A percentile compares a stretch with the other conserved stretches of the same genome.
phyloP scores from a whole-genome alignment of 2,888 invertebrate genomes.

The Allolobophora icterica region DNA sequence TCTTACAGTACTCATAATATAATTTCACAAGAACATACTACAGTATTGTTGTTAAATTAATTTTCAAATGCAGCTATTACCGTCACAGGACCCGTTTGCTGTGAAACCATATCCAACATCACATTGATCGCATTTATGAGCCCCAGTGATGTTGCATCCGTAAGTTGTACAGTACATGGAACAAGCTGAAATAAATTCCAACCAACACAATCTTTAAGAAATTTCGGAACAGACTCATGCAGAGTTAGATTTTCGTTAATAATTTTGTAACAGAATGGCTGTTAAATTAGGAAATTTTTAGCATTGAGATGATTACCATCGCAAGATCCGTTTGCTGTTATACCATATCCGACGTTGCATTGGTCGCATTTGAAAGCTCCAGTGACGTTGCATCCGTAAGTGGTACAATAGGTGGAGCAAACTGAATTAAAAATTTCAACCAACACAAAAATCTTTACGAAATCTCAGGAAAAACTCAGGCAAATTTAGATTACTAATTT shows the following conservation, averaged over 20 bases:
- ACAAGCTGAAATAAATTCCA: background rate
- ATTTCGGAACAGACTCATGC: too few relatives aligned
- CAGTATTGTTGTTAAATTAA: too few relatives aligned
- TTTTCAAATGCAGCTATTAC: background rate
- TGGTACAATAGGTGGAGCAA: background rate
- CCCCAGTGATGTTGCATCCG: background rate
- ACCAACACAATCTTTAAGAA: too few relatives aligned
- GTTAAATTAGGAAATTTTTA: too few relatives aligned
- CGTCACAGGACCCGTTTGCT: background rate
- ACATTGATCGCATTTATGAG: background rate
- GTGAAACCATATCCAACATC: background rate
- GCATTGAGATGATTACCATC: too few relatives aligned
- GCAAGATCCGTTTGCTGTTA: background rate
- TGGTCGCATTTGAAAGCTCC: background rate
- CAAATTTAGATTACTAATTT: too few relatives aligned
- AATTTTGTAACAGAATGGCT: too few relatives aligned
- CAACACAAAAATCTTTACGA: too few relatives aligned
- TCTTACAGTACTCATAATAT: too few relatives aligned
- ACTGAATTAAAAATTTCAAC: background rate
- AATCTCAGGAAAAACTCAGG: too few relatives aligned
- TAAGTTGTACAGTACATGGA: background rate
- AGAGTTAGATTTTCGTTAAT: too few relatives aligned
- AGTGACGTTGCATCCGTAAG: background rate
- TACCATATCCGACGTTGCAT: background rate
- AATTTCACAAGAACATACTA: too few relatives aligned